phyloP scores from a whole-genome alignment of 1,140 invertebrate species.

The Nixonia krombeini region DNA sequence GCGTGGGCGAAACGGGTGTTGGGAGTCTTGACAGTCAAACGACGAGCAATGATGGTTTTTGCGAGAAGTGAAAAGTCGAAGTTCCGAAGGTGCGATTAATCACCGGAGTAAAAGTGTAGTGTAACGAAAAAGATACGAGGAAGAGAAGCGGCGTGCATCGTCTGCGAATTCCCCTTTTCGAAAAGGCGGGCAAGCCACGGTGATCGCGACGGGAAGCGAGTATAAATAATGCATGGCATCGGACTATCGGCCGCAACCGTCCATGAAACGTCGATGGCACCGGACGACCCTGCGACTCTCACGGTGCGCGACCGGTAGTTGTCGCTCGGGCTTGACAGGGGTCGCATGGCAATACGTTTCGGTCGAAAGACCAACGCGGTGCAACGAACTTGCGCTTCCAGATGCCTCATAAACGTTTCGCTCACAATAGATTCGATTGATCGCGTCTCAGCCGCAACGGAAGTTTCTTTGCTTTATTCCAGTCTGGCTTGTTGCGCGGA shows the following conservation, averaged over 20 bases:
- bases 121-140: background rate
- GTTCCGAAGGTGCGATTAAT: no score
- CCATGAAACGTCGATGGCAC: constrained; percentile 49
- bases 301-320: constrained; percentile 26
- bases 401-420: background rate
- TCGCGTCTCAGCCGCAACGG: no score
- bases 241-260: constrained; percentile 50
- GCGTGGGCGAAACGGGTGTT: no score
- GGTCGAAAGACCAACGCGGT: constrained; percentile 9
- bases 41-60: no score
- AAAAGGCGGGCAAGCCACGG: no score
- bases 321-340: constrained; percentile 20
- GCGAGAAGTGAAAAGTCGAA: no score
- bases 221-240: constrained; percentile 61
- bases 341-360: constrained; percentile 22
- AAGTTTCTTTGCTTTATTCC: no score
- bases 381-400: background rate
- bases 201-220: constrained; percentile 24
- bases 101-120: no score
- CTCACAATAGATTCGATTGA: background rate
- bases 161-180: no score
- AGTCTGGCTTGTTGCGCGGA: no score
- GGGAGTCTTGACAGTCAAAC: no score
- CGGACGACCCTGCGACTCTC: constrained; percentile 52
- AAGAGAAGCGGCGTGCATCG: no score